Conservation (phyloP, 1,140 invertebrate genomes). For the Drosophila lowei region DNA sequence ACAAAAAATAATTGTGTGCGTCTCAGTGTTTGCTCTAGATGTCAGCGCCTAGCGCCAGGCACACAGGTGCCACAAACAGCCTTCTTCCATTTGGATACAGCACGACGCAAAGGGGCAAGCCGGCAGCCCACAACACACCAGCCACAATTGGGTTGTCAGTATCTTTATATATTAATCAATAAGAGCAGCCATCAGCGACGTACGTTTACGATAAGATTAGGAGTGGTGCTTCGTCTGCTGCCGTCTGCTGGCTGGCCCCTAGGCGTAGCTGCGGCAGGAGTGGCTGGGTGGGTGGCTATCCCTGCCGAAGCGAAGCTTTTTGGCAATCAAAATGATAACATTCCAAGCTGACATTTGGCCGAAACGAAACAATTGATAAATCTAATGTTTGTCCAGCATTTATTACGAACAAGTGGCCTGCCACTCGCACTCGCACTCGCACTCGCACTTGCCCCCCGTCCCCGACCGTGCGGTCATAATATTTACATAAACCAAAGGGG, state of each 20-base stretch:
- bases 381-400: constrained; percentile 58
- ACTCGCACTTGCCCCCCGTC: not conserved
- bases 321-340: constrained; percentile 8
- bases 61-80: constrained; percentile 14
- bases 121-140: constrained; percentile 3
- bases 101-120: constrained; percentile 1
- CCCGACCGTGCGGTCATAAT: constrained; percentile 38
- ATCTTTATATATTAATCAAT: constrained; percentile 75
- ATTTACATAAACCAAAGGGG: constrained; percentile 68
- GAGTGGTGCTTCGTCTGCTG: constrained; percentile 30
- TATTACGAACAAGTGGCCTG: constrained; percentile 48
- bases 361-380: constrained; percentile 56
- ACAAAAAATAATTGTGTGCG: constrained; percentile 54
- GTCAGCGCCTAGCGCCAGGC: constrained; percentile 57
- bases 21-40: constrained; percentile 52
- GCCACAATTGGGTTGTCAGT: constrained; percentile 48
- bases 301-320: not conserved
- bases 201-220: constrained; percentile 52
- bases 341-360: constrained; percentile 25
- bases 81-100: constrained; percentile 43
- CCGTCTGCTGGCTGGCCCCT: not conserved
- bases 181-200: constrained; percentile 52
- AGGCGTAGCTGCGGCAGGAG: not conserved
- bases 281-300: constrained; percentile 19
- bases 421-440: constrained; percentile 2